Base-by-base conservation (phyloP, 2,888 invertebrate species). In the Chironomus riparius region DNA sequence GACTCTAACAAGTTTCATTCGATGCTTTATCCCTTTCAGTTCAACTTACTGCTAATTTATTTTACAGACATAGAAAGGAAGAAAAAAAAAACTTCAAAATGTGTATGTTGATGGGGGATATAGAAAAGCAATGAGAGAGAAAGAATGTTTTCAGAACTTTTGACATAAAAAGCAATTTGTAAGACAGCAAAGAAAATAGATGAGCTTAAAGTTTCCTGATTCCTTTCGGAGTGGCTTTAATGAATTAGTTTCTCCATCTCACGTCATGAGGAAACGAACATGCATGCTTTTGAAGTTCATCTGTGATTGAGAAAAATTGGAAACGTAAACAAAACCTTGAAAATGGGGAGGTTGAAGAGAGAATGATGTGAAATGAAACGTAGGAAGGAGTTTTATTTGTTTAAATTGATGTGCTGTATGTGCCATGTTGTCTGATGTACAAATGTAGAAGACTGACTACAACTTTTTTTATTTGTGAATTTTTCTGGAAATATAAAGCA, bases 321-420 rank as follows among this genome's bases (percentile, higher is more conserved):
- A 72, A 72, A 72, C 62, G 72, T 62, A 72, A 72, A 72, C 72
- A 72, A 71, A 71, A 71, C 71, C 71, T 71, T 71, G 71, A 70
- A 70, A 70, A 10, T 10, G 38, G 38, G 10, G 38, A 6, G 38
- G 2, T 38, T 38, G 38, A 5, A 6, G 3, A 28, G n/a, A n/a
- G n/a, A n/a, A n/a, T n/a, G 6, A 28, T 28, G 28, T 28, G 28
- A 38, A 38, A 38, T 38, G 38, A 56, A 56, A 56, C 56, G 56
- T 56, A 18, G 56, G 18, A 18, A 15, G n/a, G 56, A 56, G 56
- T 18, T 56, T 56, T 56, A 56, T 56, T 56, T 56, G 56, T 56
- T 56, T 56, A 18, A 56, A 56, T 56, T 56, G 56, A 38, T 38
- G 38, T 38, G 38, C 4, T 56, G 56, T 56, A 56, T 56, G 56